Evolutionary conservation across 2,113 vertebrate genomes (phyloP).

Genomic region (Oceanodroma tethys): DNA sequence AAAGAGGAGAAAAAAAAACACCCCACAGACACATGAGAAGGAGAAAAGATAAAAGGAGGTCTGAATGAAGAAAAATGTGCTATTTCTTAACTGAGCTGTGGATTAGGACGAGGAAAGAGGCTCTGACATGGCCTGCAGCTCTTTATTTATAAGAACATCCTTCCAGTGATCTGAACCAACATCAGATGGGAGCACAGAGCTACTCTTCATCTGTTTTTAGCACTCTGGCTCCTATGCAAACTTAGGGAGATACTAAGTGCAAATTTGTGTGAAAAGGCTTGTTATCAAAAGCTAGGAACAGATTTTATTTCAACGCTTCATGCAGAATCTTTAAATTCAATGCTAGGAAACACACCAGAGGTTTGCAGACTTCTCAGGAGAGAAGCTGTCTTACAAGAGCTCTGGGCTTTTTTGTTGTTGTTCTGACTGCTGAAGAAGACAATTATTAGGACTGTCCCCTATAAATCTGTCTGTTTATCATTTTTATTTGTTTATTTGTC

Average conservation of each 20-base stretch:
- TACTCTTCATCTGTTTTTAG: background rate
- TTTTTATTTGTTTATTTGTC: background rate
- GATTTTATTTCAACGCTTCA: background rate
- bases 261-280: background rate
- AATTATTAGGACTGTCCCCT: background rate
- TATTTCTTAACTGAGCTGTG: constrained; percentile 35
- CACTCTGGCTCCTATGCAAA: background rate
- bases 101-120: background rate
- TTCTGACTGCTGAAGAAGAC: background rate
- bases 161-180: constrained; percentile 16
- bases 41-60: constrained; percentile 38
- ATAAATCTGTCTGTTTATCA: background rate
- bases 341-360: background rate
- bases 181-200: background rate
- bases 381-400: background rate
- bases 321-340: background rate
- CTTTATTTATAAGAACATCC: constrained; percentile 8
- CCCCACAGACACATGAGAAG: background rate
- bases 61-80: constrained; percentile 25
- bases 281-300: background rate
- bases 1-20: background rate
- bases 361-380: background rate
- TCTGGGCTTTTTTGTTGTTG: background rate
- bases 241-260: background rate
- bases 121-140: constrained; percentile 30